A percentile compares a stretch with the other conserved stretches of the same genome.
Conservation (phyloP, 2,797 vertebrate species). For the Syngnathus acus region DNA sequence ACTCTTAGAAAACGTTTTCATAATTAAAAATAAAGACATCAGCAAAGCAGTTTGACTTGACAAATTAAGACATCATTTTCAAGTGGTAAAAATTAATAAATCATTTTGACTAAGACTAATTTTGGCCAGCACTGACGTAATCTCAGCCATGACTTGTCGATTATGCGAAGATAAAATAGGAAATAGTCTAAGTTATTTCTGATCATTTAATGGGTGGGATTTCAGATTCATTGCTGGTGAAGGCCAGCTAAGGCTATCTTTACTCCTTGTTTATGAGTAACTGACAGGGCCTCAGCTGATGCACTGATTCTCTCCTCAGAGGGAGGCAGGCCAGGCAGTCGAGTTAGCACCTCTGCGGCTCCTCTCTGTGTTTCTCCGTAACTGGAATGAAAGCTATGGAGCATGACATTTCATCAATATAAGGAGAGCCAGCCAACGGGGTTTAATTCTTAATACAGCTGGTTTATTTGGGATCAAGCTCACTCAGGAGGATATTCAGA, state of each 20-base stretch:
- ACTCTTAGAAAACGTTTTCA: too few relatives aligned
- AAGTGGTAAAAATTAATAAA: neutral
- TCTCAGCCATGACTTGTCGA: neutral
- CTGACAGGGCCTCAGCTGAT: conserved; percentile 35
- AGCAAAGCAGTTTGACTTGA: too few relatives aligned
- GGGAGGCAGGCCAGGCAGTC: conserved; percentile 46
- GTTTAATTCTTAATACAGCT: conserved; percentile 62
- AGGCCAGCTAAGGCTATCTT: conserved; percentile 26
- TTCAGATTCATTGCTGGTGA: conserved; percentile 5
- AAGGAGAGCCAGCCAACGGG: conserved; percentile 46
- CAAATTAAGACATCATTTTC: neutral
- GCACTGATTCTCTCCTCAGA: conserved; percentile 33
- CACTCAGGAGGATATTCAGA: conserved; percentile 51
- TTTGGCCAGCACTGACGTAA: neutral
- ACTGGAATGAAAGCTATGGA: conserved; percentile 67
- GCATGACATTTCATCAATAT: conserved; percentile 71
- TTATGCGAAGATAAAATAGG: neutral
- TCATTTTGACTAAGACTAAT: neutral
- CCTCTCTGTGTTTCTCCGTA: conserved; percentile 44
- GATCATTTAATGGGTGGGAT: conserved; percentile 8
- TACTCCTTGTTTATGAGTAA: conserved; percentile 44
- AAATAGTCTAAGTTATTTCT: conserved; percentile 1
- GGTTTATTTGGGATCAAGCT: conserved; percentile 66
- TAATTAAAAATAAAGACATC: too few relatives aligned
- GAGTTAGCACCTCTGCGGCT: conserved; percentile 58